phyloP scores from a whole-genome alignment of 2,113 vertebrate species.

The Crocuta crocuta region DNA sequence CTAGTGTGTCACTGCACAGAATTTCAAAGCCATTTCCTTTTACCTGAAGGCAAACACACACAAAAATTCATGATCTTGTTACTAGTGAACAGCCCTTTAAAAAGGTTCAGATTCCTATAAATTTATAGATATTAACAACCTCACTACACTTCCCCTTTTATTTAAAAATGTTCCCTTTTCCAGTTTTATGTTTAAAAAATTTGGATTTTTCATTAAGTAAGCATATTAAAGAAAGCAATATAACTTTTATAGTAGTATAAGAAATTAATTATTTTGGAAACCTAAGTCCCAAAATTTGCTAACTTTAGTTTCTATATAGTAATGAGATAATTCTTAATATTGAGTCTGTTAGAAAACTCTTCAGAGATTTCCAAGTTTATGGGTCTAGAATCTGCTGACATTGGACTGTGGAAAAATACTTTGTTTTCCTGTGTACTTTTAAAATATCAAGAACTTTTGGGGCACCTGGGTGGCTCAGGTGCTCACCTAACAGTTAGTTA shows the following conservation, averaged over 20 bases:
- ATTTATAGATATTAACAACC: background rate
- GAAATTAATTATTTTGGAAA: slow-evolving; percentile 20
- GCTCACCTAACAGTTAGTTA: no score
- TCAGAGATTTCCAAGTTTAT: background rate
- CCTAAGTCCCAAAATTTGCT: background rate
- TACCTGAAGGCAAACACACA: background rate
- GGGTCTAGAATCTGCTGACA: background rate
- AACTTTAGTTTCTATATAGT: background rate
- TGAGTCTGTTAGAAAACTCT: background rate
- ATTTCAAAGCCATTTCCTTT: background rate
- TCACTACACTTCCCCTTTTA: background rate
- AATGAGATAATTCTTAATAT: slow-evolving; percentile 19
- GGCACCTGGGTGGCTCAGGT: no score
- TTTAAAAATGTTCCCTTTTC: background rate
- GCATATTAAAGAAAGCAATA: background rate
- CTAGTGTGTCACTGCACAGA: background rate
- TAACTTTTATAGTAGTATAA: background rate
- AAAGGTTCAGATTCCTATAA: background rate
- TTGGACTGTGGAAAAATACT: background rate
- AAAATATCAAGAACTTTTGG: background rate
- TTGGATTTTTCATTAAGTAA: background rate
- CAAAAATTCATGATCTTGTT: background rate
- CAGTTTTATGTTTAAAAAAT: background rate
- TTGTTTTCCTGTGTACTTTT: slow-evolving; percentile 17
- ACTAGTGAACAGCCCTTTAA: background rate